Evolutionary conservation across 2,113 vertebrate genomes (phyloP).

Genomic region (Canis aureus): DNA sequence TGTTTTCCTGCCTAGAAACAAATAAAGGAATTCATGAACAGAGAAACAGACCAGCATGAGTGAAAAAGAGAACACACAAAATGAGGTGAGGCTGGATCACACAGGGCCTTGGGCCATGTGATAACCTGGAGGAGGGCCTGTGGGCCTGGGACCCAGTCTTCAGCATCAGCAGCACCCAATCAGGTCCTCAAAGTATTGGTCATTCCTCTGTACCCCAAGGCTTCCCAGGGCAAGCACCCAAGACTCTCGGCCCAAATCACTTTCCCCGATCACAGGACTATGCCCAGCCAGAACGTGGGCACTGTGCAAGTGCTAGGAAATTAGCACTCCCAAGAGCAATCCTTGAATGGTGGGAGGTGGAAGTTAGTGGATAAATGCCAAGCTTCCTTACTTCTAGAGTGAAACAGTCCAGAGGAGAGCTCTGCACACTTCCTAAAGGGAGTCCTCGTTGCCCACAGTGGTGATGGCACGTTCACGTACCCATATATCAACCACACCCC

Average conservation of each 20-base stretch:
- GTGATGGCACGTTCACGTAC: neutral
- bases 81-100: neutral
- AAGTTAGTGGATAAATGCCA: neutral
- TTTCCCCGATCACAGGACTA: neutral
- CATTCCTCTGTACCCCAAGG: neutral
- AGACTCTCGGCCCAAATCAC: neutral
- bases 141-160: neutral
- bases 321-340: neutral
- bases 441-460: neutral
- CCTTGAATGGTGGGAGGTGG: neutral
- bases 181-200: neutral
- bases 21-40: neutral
- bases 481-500: neutral
- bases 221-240: neutral
- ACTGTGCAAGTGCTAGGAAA: neutral
- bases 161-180: neutral
- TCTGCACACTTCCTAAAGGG: neutral
- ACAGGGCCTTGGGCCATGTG: neutral
- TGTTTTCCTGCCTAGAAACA: neutral
- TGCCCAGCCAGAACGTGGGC: neutral
- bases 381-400: neutral
- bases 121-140: neutral
- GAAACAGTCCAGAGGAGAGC: neutral
- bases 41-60: neutral
- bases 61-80: neutral